Conservation (phyloP, 1,140 invertebrate species). For the Dinothrombium tinctorium region DNA sequence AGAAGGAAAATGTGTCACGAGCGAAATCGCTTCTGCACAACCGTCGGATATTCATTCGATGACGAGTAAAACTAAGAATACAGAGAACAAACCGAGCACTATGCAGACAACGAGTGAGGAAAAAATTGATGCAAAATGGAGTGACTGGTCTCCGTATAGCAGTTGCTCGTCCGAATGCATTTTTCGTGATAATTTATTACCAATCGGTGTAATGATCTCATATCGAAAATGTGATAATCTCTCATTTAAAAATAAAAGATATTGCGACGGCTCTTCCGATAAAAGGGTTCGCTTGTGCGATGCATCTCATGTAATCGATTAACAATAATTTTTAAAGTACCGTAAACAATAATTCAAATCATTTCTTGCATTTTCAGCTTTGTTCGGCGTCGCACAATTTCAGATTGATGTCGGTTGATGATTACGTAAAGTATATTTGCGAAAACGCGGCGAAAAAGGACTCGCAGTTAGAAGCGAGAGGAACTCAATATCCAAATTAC, state of each 20-base stretch:
- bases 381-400: neutral
- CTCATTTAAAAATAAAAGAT: conserved; percentile 26
- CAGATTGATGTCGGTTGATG: conserved; percentile 11
- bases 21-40: conserved; percentile 8
- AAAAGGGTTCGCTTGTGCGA: no score
- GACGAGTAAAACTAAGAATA: conserved; percentile 5
- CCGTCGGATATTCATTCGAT: conserved; percentile 1
- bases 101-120: conserved; percentile 13
- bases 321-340: neutral
- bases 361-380: neutral
- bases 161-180: conserved; percentile 40
- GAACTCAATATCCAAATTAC: conserved; percentile 16
- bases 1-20: conserved; percentile 18
- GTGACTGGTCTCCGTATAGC: conserved; percentile 29
- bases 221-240: conserved; percentile 28
- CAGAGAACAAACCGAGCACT: neutral
- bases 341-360: neutral
- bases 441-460: conserved; percentile 12
- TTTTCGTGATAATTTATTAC: conserved; percentile 21
- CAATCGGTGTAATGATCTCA: conserved; percentile 19
- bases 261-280: conserved; percentile 33
- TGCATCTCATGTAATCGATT: conserved; percentile 29
- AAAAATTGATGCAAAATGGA: conserved; percentile 31
- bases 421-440: conserved; percentile 16
- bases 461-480: conserved; percentile 11